Evolutionary conservation across 2,888 invertebrate genomes (phyloP).

Genomic region (Ophion obscuratus): DNA sequence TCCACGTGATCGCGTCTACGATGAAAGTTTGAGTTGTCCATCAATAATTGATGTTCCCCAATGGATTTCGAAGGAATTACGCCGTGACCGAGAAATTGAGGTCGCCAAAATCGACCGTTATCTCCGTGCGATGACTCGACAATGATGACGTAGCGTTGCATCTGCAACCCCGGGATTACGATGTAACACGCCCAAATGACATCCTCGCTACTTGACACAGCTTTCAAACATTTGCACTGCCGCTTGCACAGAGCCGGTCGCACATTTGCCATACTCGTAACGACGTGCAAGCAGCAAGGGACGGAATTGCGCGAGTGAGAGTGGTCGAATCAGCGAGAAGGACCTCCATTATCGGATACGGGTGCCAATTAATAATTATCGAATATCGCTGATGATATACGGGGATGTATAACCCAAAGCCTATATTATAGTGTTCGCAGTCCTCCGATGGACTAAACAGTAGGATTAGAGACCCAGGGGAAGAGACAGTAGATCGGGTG

Average conservation of each 20-base stretch:
- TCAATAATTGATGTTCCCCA: neutral
- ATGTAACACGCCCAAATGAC: slow-evolving; percentile 22
- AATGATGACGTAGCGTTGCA: slow-evolving; percentile 28
- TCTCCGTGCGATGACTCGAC: slow-evolving; percentile 15
- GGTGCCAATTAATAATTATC: slow-evolving; percentile 80
- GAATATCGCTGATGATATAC: slow-evolving; percentile 77
- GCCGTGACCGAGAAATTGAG: neutral
- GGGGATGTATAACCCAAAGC: slow-evolving; percentile 67
- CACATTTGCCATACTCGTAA: neutral
- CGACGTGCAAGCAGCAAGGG: neutral
- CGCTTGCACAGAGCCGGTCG: neutral
- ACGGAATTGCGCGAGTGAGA: slow-evolving; percentile 15
- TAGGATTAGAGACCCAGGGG: slow-evolving; percentile 10
- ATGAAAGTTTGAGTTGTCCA: neutral
- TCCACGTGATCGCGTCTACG: neutral
- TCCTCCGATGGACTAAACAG: neutral
- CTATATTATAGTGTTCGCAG: slow-evolving; percentile 12
- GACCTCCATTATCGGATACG: slow-evolving; percentile 74
- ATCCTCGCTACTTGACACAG: slow-evolving; percentile 25
- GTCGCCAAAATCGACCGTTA: slow-evolving; percentile 5
- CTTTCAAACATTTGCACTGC: slow-evolving; percentile 28
- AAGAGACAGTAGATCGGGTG: slow-evolving; percentile 2
- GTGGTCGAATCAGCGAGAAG: slow-evolving; percentile 55
- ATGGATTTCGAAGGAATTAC: neutral
- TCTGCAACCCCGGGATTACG: slow-evolving; percentile 8